Evolutionary conservation across 1,140 invertebrate genomes (phyloP).

Genomic region (Stenopsyche tienmushanensis): DNA sequence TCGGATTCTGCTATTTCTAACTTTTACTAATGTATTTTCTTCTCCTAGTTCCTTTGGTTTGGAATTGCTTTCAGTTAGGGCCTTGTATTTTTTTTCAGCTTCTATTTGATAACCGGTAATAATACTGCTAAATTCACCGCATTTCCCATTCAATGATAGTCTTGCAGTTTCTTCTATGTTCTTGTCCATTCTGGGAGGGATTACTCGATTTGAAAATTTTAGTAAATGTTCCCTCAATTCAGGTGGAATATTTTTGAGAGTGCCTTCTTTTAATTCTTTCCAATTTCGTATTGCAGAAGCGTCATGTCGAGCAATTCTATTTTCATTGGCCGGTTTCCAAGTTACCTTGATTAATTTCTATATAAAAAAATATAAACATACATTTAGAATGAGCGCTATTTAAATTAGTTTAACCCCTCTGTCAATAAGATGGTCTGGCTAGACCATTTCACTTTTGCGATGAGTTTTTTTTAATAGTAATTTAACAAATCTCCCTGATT

Average conservation of each 20-base stretch:
- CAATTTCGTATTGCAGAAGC: slow-evolving; percentile 66
- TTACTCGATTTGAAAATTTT: slow-evolving; percentile 63
- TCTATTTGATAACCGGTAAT: slow-evolving; percentile 33
- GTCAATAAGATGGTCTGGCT: too few relatives aligned
- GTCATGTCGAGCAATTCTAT: slow-evolving; percentile 65
- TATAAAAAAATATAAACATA: slow-evolving; percentile 40
- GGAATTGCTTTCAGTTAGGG: too few relatives aligned
- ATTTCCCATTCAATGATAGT: background rate
- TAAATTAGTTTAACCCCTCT: too few relatives aligned
- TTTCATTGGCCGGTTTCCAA: slow-evolving; percentile 60
- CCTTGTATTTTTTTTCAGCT: slow-evolving; percentile 6
- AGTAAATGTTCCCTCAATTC: slow-evolving; percentile 60
- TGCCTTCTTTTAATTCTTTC: slow-evolving; percentile 59
- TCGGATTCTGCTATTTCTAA: too few relatives aligned
- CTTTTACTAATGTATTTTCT: too few relatives aligned
- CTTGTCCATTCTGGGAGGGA: slow-evolving; percentile 46
- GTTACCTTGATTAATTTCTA: slow-evolving; percentile 64
- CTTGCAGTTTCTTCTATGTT: slow-evolving; percentile 43
- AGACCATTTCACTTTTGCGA: too few relatives aligned
- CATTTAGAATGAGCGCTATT: too few relatives aligned
- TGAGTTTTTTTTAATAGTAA: background rate
- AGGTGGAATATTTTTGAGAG: slow-evolving; percentile 53
- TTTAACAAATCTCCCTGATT: background rate
- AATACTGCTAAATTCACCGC: slow-evolving; percentile 52
- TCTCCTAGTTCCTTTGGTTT: too few relatives aligned